Evolutionary conservation across 1,140 invertebrate species (phyloP).

Genomic region (Neuroterus valhalla): DNA sequence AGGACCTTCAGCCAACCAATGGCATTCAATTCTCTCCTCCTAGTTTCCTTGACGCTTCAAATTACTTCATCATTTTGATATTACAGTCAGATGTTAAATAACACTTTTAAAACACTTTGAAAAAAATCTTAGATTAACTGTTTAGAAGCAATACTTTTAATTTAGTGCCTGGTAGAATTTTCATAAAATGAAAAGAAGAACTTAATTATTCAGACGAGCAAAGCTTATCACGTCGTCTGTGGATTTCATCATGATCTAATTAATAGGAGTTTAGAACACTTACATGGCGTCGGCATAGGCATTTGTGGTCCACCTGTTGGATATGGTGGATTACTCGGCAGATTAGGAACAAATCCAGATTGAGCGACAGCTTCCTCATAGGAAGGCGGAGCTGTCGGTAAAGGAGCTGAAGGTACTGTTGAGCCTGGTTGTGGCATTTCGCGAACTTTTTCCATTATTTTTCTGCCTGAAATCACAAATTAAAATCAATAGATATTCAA

Average conservation of each 20-base stretch:
- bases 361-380: slow-evolving; percentile 68
- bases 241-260: neutral
- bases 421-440: slow-evolving; percentile 27
- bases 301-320: slow-evolving; percentile 50
- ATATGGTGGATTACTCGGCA: slow-evolving; percentile 53
- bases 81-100: too few relatives aligned
- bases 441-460: slow-evolving; percentile 43
- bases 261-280: slow-evolving; percentile 33
- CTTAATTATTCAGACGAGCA: too few relatives aligned
- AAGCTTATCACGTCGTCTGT: too few relatives aligned
- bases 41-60: too few relatives aligned
- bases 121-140: too few relatives aligned
- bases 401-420: slow-evolving; percentile 43
- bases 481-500: neutral
- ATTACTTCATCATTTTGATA: too few relatives aligned
- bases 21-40: too few relatives aligned
- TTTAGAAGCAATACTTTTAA: too few relatives aligned
- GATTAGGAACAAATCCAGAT: slow-evolving; percentile 39
- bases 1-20: too few relatives aligned
- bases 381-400: slow-evolving; percentile 65
- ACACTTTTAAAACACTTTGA: too few relatives aligned
- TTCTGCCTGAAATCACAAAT: neutral
- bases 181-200: too few relatives aligned
- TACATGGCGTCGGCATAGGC: slow-evolving; percentile 57
- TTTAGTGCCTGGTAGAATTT: too few relatives aligned